Percentiles rank a stretch among this genome's conserved stretches.
phyloP scores from a whole-genome alignment of 2,797 vertebrate species.

The Gymnopithys bicolor region DNA sequence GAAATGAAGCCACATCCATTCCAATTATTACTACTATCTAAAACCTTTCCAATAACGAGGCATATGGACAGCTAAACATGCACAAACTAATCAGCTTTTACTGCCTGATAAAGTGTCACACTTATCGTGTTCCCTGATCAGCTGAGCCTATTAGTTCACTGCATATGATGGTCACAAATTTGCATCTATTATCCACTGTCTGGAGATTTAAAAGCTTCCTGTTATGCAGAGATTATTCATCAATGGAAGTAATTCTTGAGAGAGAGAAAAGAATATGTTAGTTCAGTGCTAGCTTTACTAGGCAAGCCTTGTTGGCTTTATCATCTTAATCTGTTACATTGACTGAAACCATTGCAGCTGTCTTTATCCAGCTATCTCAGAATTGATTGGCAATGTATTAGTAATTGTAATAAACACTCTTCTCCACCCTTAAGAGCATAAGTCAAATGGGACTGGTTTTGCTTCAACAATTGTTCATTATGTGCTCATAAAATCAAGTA shows the following conservation, averaged over 20 bases:
- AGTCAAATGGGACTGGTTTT: not conserved
- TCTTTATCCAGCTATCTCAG: slow-evolving; percentile 15
- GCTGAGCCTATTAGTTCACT: slow-evolving; percentile 24
- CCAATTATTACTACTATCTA: slow-evolving; percentile 32
- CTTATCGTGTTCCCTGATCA: slow-evolving; percentile 42
- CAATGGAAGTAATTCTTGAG: slow-evolving; percentile 40
- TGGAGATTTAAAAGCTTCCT: slow-evolving; percentile 43
- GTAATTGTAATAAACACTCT: slow-evolving; percentile 13
- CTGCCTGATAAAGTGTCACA: slow-evolving; percentile 44
- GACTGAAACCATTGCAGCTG: slow-evolving; percentile 16
- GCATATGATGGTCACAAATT: slow-evolving; percentile 15
- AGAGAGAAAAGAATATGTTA: slow-evolving; percentile 12
- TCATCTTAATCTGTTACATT: slow-evolving; percentile 41
- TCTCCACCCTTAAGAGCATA: slow-evolving; percentile 27
- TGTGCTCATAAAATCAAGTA: not conserved
- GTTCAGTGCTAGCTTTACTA: slow-evolving; percentile 7
- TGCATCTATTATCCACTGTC: slow-evolving; percentile 49
- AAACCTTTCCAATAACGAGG: slow-evolving; percentile 24
- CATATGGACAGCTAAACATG: slow-evolving; percentile 41
- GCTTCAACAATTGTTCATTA: not conserved
- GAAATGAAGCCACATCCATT: slow-evolving; percentile 39
- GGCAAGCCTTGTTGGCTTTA: slow-evolving; percentile 45
- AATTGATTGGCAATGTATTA: not conserved
- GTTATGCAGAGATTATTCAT: slow-evolving; percentile 34
- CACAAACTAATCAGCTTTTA: slow-evolving; percentile 63